phyloP scores from a whole-genome alignment of 30 jellyfish, hydroid and myxozoan species.

The Aurelia sp. region DNA sequence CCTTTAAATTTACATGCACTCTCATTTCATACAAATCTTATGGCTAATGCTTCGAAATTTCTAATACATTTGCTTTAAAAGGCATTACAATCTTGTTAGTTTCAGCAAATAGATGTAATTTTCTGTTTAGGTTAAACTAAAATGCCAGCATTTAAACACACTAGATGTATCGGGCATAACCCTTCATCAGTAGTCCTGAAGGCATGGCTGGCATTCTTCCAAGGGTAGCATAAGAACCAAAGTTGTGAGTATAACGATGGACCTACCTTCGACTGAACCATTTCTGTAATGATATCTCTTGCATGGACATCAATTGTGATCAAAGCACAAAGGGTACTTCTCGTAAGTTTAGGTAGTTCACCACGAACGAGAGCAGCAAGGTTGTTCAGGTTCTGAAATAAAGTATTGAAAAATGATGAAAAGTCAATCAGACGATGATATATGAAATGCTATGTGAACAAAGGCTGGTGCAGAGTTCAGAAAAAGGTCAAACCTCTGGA shows the following conservation, averaged over 20 bases:
- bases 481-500: too few species aligned
- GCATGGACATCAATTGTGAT: conserved; percentile 99
- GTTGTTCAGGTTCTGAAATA: conserved; percentile 70
- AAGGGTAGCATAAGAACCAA: neutral
- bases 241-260: neutral
- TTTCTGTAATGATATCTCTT: conserved; percentile 91
- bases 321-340: conserved; percentile 95
- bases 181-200: too few species aligned
- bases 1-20: too few species aligned
- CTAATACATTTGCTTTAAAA: neutral
- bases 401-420: neutral
- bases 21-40: too few species aligned
- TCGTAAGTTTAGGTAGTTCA: conserved; percentile 82
- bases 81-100: too few species aligned
- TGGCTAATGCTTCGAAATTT: neutral
- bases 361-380: conserved; percentile 99
- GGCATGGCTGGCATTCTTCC: neutral
- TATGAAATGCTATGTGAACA: too few species aligned
- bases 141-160: too few species aligned
- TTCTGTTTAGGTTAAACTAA: too few species aligned
- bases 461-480: too few species aligned
- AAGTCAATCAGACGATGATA: too few species aligned
- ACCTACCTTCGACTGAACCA: conserved; percentile 87
- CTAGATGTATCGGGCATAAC: too few species aligned
- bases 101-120: too few species aligned